phyloP scores from a whole-genome alignment of 2,113 vertebrate genomes.

The Carassius auratus region DNA sequence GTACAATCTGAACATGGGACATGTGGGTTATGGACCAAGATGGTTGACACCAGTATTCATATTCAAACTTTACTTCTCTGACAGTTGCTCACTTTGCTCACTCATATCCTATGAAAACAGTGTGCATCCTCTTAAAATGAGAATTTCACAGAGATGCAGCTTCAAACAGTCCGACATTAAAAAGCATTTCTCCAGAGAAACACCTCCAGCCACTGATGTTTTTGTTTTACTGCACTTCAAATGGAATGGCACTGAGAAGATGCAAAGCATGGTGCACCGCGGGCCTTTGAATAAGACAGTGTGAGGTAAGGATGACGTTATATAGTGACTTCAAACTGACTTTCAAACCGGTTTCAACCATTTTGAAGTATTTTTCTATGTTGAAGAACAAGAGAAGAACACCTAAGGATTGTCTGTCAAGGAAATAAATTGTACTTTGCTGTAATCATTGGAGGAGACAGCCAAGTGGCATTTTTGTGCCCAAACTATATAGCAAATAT shows the following conservation, averaged over 20 bases:
- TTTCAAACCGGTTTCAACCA: constrained; percentile 30
- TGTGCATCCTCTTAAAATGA: constrained; percentile 13
- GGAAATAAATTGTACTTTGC: constrained; percentile 15
- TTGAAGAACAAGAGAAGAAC: not conserved
- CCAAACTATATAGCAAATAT: not conserved
- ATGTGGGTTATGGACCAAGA: not conserved
- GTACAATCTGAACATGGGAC: not conserved
- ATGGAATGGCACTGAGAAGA: constrained; percentile 18
- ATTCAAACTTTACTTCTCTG: constrained; percentile 14
- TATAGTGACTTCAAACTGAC: constrained; percentile 33
- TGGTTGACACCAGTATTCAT: not conserved
- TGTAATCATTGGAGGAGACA: constrained; percentile 23
- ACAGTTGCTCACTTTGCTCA: constrained; percentile 28
- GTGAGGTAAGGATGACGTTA: constrained; percentile 43
- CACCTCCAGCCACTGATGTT: constrained; percentile 22
- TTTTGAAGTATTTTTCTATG: constrained; percentile 18
- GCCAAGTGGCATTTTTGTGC: constrained; percentile 23
- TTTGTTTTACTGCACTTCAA: constrained; percentile 41
- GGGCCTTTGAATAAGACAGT: constrained; percentile 37
- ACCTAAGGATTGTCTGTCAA: constrained; percentile 27
- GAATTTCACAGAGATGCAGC: constrained; percentile 42
- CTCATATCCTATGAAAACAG: constrained; percentile 3
- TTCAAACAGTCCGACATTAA: constrained; percentile 46
- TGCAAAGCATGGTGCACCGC: constrained; percentile 22
- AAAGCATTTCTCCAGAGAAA: constrained; percentile 40